Evolutionary conservation across 2,113 vertebrate genomes (phyloP).

Genomic region (Tor tambroides): DNA sequence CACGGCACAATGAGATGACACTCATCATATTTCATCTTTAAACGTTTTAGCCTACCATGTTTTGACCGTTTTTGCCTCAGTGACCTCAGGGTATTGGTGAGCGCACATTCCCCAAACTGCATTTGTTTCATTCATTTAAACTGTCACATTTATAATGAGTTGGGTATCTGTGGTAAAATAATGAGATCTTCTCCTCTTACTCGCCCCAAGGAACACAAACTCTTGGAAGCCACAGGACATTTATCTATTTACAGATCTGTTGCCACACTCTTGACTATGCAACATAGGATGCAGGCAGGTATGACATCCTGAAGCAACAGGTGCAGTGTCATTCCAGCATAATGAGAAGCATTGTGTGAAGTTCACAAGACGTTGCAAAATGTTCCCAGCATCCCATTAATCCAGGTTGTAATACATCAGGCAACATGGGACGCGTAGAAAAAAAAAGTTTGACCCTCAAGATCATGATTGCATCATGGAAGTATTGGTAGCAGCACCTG

Average conservation of each 20-base stretch:
- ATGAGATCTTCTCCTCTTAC: neutral
- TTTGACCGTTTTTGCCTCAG: neutral
- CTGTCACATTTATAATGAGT: neutral
- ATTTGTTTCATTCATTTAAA: slow-evolving; percentile 5
- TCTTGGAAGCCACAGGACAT: neutral
- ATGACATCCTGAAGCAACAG: slow-evolving; percentile 28
- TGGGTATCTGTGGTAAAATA: neutral
- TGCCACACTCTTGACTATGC: neutral
- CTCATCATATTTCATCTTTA: neutral
- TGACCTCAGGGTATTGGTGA: neutral
- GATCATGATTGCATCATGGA: neutral
- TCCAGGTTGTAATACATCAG: neutral
- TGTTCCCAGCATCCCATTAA: neutral
- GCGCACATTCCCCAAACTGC: neutral
- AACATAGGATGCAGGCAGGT: slow-evolving; percentile 27
- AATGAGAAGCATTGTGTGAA: slow-evolving; percentile 11
- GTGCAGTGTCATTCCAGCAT: slow-evolving; percentile 7
- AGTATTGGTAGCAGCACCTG: neutral
- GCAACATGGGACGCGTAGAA: neutral
- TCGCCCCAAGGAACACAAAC: slow-evolving; percentile 7
- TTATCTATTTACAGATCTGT: slow-evolving; percentile 21
- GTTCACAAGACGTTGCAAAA: neutral
- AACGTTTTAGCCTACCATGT: neutral
- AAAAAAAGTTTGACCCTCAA: neutral
- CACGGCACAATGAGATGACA: neutral